phyloP scores from a whole-genome alignment of 2,888 invertebrate genomes.

The Xestia ashworthii region DNA sequence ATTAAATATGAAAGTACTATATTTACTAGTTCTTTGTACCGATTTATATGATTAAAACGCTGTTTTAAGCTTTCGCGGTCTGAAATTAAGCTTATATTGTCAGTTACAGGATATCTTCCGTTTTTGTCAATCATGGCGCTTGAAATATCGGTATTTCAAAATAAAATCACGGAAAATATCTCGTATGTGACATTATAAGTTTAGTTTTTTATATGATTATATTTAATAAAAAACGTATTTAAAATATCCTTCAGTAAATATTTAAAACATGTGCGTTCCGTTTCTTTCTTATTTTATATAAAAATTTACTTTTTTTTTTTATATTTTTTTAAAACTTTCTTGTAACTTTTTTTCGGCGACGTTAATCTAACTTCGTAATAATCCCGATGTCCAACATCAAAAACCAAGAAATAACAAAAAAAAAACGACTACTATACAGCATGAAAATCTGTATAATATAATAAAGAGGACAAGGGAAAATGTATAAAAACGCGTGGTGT shows the following conservation, averaged over 20 bases:
- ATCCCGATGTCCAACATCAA: constrained; percentile 59
- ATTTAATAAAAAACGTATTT: constrained; percentile 6
- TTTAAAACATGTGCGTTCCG: background rate
- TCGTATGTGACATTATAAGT: no score
- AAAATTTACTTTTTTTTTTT: constrained; percentile 5
- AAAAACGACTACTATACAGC: constrained; percentile 11
- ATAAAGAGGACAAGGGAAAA: constrained; percentile 4
- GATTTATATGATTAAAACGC: background rate
- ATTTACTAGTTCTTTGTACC: background rate
- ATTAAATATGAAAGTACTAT: background rate
- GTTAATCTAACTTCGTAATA: constrained; percentile 48
- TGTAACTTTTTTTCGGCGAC: background rate
- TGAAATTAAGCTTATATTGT: no score
- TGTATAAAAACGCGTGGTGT: constrained; percentile 42
- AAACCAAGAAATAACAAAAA: constrained; percentile 25
- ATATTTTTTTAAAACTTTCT: no score
- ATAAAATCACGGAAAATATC: no score
- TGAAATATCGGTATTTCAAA: no score
- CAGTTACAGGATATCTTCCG: no score
- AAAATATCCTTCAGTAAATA: background rate
- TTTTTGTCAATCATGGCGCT: no score
- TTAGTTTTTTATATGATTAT: background rate
- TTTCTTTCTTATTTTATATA: constrained; percentile 9
- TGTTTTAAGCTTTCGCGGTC: no score
- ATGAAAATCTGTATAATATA: background rate